Evolutionary conservation across 2,888 invertebrate genomes (phyloP), one percentile per base, ranked within the genome.

Genomic region (Polydrusus cervinus): DNA sequence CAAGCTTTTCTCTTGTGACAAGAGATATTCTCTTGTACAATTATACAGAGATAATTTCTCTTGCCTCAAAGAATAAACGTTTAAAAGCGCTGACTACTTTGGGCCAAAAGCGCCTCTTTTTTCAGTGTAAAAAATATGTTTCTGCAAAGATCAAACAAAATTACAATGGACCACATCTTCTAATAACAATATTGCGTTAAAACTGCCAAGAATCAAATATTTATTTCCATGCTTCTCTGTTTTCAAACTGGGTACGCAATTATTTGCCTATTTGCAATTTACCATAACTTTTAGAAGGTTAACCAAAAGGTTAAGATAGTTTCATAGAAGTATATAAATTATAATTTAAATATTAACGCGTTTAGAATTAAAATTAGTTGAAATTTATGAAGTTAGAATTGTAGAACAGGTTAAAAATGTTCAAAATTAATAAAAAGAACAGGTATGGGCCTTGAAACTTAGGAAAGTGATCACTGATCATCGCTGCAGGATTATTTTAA

Each of bases 231-330:
- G 10, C 47, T 49, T 20, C 9, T 47, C 9, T 64, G 13, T 49
- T 64, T 64, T 64, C 13, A 49, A 60, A 34, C 34, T 20, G 14
- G 47, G 45, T 64, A 64, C 62, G 49, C 34, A 49, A 64, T 64
- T 64, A 64, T 64, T 64, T 64, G 34, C 64, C 49, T 43, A 62
- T 62, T 62, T 62, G 62, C 49, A 64, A 64, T 64, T 64, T 64
- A 16, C 49, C 49, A 47, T 47, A 64, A 45, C 14, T 49, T 49
- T 47, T 49, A 64, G 64, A 64, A 64, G 64, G 64, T 64, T 64
- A 64, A 16, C 34, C n/a, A 45, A 64, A 64, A 64, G 64, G 64
- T 64, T 49, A 64, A 64, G 64, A 64, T 16, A 38, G 45, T 43
- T 47, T 14, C 10, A 64, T 3, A 64, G 34, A 16, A 16, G 30